Percentiles rank a stretch among this genome's conserved stretches.
phyloP scores from a whole-genome alignment of 2,888 invertebrate genomes.

The Neelides folsomi region DNA sequence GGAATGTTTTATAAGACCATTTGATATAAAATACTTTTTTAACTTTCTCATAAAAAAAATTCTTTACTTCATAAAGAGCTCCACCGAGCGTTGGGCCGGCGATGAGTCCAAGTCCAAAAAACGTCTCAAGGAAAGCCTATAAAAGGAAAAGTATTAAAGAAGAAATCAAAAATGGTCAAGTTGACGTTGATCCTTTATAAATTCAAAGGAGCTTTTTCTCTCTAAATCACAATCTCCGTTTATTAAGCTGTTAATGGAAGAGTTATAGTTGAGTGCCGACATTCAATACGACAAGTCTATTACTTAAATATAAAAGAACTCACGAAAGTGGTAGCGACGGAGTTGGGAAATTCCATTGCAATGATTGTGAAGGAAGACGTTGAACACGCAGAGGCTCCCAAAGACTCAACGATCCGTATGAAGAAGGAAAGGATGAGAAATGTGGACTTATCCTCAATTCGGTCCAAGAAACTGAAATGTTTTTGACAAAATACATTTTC shows the following conservation, averaged over 20 bases:
- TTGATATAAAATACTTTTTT: no score
- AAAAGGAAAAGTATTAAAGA: neutral
- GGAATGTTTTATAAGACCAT: no score
- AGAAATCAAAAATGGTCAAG: neutral
- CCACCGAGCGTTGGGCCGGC: conserved; percentile 84
- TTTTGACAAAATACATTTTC: neutral
- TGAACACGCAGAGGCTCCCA: conserved; percentile 73
- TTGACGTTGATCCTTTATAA: neutral
- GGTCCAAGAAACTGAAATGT: conserved; percentile 5
- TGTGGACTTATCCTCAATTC: conserved; percentile 37
- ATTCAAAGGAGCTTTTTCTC: no score
- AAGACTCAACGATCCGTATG: conserved; percentile 66
- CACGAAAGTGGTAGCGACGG: conserved; percentile 43
- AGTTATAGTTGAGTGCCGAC: neutral
- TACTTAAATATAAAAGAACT: neutral
- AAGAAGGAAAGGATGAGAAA: conserved; percentile 65
- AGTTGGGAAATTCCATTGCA: conserved; percentile 73
- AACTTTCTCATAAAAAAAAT: no score
- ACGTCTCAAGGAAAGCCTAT: conserved; percentile 37
- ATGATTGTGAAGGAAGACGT: conserved; percentile 78
- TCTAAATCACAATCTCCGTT: no score
- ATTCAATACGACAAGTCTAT: no score
- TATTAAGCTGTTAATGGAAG: neutral
- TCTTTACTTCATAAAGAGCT: conserved; percentile 49
- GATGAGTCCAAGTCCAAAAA: conserved; percentile 56